phyloP scores from a whole-genome alignment of 2,888 invertebrate genomes.

The Euphydryas editha region DNA sequence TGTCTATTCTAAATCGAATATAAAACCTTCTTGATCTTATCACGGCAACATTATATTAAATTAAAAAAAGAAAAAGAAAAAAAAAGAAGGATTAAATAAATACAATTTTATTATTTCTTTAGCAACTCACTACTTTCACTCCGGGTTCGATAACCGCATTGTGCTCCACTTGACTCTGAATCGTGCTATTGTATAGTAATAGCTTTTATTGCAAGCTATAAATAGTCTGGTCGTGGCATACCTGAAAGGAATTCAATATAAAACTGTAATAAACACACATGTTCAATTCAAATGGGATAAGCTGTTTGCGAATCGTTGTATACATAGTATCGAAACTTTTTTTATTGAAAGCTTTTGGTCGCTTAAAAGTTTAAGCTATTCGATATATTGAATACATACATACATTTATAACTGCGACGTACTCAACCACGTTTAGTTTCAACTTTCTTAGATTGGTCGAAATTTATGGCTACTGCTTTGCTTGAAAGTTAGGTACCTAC shows the following conservation, averaged over 20 bases:
- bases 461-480: no score
- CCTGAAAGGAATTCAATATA: conserved; percentile 13
- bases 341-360: no score
- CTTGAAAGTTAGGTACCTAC: no score
- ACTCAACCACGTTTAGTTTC: no score
- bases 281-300: not conserved
- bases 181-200: conserved; percentile 35
- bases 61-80: not conserved
- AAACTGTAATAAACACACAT: conserved; percentile 5
- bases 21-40: no score
- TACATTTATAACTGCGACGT: no score
- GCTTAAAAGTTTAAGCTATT: not conserved
- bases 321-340: not conserved
- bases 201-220: conserved; percentile 37
- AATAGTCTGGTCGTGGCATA: conserved; percentile 23
- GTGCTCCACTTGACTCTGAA: conserved; percentile 31
- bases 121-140: conserved; percentile 28
- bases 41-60: no score
- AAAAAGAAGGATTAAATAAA: not conserved
- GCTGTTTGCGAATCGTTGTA: not conserved
- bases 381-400: not conserved
- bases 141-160: conserved; percentile 28
- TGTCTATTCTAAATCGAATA: no score
- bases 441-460: no score
- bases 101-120: not conserved